These are phyloP conservation scores for Silvanus unidentatus DNA, from an alignment of 2,888 invertebrate species.

Conservation along the genomic window DNA sequence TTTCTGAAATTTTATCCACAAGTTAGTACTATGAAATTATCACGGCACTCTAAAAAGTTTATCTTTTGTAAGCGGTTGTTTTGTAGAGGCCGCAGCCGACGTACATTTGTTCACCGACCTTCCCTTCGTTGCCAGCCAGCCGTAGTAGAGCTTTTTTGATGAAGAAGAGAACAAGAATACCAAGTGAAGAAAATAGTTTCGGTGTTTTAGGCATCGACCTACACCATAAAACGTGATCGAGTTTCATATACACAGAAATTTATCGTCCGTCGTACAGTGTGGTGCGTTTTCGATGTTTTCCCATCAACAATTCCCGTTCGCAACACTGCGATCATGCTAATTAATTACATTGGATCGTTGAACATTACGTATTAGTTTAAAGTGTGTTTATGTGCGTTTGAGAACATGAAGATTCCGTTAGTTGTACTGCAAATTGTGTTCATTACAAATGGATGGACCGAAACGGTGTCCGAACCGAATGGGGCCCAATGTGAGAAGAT, in stretches of 20 bases:
- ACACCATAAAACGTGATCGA: slow-evolving; percentile 9
- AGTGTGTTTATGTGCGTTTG: too few relatives aligned
- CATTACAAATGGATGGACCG: too few relatives aligned
- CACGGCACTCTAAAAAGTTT: slow-evolving; percentile 35
- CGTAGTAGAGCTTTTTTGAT: not conserved
- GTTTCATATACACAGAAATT: slow-evolving; percentile 1
- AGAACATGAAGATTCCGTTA: too few relatives aligned
- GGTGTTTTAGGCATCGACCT: slow-evolving; percentile 8
- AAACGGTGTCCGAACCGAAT: too few relatives aligned
- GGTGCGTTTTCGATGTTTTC: too few relatives aligned
- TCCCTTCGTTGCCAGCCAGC: slow-evolving; percentile 21
- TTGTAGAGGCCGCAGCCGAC: slow-evolving; percentile 30
- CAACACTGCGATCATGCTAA: too few relatives aligned
- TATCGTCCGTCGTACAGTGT: not conserved
- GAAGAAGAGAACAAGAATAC: too few relatives aligned
- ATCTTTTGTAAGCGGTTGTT: slow-evolving; percentile 38
- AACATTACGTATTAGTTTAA: too few relatives aligned
- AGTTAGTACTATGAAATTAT: slow-evolving; percentile 16
- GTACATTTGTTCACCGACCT: slow-evolving; percentile 31
- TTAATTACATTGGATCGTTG: too few relatives aligned
- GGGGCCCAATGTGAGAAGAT: slow-evolving; percentile 63
- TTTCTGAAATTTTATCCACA: too few relatives aligned
- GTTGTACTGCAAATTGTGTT: too few relatives aligned
- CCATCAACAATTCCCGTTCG: too few relatives aligned
- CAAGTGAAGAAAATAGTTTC: not conserved